Base-by-base conservation (phyloP, 2,888 invertebrate species). In the Helobdella robusta region DNA sequence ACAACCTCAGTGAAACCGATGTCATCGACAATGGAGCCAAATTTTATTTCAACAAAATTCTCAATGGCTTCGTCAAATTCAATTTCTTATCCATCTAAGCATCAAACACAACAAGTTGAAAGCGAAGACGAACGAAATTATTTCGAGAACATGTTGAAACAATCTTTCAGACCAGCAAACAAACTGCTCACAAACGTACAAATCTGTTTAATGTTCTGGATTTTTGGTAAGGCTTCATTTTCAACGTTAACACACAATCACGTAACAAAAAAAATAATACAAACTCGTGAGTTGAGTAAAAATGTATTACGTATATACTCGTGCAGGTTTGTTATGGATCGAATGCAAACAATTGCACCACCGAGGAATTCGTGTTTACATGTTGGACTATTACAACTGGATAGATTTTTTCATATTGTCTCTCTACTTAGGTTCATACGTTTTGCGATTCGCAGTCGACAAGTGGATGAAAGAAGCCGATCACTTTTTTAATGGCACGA, bases 281-380 rank as follows among this genome's bases (percentile, higher is more conserved):
- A n/a, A n/a, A n/a, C n/a, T n/a, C n/a, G n/a, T n/a, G n/a, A n/a
- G n/a, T n/a, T n/a, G n/a, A n/a, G n/a, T n/a, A n/a, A n/a, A n/a
- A n/a, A n/a, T n/a, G n/a, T n/a, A n/a, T n/a, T n/a, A n/a, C n/a
- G n/a, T n/a, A 1, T 1, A 23, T n/a, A 36, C 23, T 44, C 50
- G 68, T 73, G 4, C 73, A 78, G 79, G 79, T 68, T 71, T 78
- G 62, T 70, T 79, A 52, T 78, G 78, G 76, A 77, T 76, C 70
- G 79, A 79, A 70, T 77, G 78, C 71, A 79, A 79, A 71, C 78
- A 78, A 68, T 74, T 79, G 50, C 78, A 78, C 72, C 73, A 70
- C 71, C 74, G 75, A 65, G 78, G 78, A 54, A 74, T 77, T 34
- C 69, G 76, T 32, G 74, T 74, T n/a, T 78, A 78, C 69, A 70